Conservation (phyloP, 2,113 vertebrate genomes). For the Eubucco bourcierii region DNA sequence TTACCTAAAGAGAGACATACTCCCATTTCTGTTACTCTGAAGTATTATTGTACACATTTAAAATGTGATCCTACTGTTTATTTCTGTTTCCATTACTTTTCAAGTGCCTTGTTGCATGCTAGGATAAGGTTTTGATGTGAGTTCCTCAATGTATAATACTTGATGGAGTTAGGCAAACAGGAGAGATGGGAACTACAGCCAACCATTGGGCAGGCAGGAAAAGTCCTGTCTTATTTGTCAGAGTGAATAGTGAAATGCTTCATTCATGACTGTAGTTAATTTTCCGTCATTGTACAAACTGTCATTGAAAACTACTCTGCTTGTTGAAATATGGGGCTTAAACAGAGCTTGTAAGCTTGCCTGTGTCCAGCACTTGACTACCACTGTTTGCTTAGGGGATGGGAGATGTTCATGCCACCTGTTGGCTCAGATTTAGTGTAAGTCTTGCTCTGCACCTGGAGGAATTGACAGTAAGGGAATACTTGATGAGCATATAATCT, state of each 20-base stretch:
- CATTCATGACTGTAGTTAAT: background rate
- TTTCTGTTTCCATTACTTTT: background rate
- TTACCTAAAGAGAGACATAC: background rate
- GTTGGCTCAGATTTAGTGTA: background rate
- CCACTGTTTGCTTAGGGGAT: background rate
- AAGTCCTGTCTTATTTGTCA: background rate
- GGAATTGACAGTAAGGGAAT: background rate
- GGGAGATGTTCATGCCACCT: background rate
- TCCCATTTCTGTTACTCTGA: background rate
- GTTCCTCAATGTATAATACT: background rate
- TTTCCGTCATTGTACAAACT: background rate
- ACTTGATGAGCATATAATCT: background rate
- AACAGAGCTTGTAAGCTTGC: background rate
- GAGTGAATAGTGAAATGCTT: background rate
- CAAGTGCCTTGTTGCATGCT: background rate
- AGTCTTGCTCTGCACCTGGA: constrained; percentile 15
- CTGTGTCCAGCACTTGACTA: background rate
- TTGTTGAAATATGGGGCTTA: background rate
- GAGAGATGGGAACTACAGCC: background rate
- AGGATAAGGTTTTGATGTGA: background rate
- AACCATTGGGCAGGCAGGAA: background rate
- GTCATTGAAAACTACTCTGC: background rate
- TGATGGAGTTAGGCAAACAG: background rate
- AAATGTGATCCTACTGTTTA: background rate
- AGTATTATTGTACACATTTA: background rate